Evolutionary conservation across 2,113 vertebrate genomes (phyloP).

Genomic region (Onychorhynchus coronatus): DNA sequence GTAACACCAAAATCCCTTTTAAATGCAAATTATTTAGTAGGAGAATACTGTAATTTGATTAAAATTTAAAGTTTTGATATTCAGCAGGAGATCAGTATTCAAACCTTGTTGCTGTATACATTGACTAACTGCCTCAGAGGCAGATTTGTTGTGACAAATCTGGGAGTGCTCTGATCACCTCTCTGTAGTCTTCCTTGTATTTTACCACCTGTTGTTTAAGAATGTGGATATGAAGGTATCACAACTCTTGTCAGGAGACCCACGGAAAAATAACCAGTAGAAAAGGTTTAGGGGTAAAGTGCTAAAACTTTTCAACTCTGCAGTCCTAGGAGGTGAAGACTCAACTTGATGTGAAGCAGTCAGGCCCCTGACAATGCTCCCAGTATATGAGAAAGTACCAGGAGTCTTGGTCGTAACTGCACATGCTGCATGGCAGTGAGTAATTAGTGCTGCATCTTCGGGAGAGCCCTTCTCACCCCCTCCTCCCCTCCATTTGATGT

Average conservation of each 20-base stretch:
- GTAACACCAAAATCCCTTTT: background rate
- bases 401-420: background rate
- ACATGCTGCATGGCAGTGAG: background rate
- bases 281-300: background rate
- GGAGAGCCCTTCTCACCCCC: background rate
- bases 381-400: background rate
- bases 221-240: background rate
- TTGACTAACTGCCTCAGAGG: background rate
- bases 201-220: background rate
- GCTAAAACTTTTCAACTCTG: background rate
- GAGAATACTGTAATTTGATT: background rate
- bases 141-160: background rate
- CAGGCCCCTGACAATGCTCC: background rate
- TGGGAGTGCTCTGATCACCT: background rate
- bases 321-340: background rate
- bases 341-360: accelerated
- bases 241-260: background rate
- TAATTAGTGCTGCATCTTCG: background rate
- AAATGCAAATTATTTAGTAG: background rate
- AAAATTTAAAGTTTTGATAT: background rate
- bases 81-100: background rate
- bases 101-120: background rate
- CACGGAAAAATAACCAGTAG: background rate
- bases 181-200: background rate
- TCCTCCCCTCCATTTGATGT: background rate